Evolutionary conservation across 2,113 vertebrate species (phyloP).

Genomic region (Dasyurus viverrinus): DNA sequence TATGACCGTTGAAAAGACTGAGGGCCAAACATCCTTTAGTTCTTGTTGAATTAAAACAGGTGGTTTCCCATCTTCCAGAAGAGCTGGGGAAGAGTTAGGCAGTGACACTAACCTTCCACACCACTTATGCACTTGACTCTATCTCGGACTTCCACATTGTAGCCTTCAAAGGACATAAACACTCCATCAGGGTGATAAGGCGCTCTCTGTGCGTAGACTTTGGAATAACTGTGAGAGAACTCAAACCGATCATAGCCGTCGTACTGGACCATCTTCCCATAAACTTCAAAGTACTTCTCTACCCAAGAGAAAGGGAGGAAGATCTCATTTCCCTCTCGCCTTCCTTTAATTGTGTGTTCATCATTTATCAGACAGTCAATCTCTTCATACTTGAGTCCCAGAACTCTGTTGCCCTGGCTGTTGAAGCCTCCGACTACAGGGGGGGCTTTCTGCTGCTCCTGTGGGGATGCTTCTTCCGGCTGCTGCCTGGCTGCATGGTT

Average conservation of each 20-base stretch:
- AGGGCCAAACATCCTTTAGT: not conserved
- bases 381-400: constrained; percentile 91
- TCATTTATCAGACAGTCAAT: constrained; percentile 99
- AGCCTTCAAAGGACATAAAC: constrained; percentile 99
- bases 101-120: constrained; percentile 90
- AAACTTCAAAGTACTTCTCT: constrained; percentile 98
- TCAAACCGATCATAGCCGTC: constrained; percentile 96
- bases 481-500: constrained; percentile 81
- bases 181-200: constrained; percentile 96
- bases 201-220: constrained; percentile 94
- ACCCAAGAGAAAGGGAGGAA: constrained; percentile 97
- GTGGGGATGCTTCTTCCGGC: constrained; percentile 85
- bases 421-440: constrained; percentile 83
- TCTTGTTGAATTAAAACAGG: not conserved
- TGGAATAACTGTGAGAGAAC: constrained; percentile 99
- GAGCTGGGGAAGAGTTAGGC: constrained; percentile 6
- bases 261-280: constrained; percentile 92
- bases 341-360: constrained; percentile 92
- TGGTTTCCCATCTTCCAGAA: constrained; percentile 23
- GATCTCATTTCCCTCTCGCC: constrained; percentile 91
- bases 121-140: constrained; percentile 98
- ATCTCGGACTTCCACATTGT: constrained; percentile 98
- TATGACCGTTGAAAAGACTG: not conserved
- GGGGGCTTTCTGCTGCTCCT: constrained; percentile 86
- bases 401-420: constrained; percentile 76